Evolutionary conservation across 2,888 invertebrate species (phyloP).

Genomic region (Mesochorus sp.): DNA sequence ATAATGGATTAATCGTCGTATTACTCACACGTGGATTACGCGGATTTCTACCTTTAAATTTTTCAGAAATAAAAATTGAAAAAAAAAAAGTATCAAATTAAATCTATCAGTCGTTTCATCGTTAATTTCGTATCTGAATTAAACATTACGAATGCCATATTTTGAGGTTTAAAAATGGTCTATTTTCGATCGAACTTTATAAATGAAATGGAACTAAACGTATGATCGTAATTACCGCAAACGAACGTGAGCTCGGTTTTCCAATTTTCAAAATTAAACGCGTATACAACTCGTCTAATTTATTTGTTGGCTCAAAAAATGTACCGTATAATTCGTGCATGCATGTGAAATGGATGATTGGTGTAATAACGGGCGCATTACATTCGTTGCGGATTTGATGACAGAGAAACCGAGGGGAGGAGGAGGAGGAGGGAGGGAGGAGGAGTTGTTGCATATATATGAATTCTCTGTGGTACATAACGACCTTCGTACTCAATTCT

Average conservation of each 20-base stretch:
- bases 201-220: slow-evolving; percentile 26
- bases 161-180: no score
- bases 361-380: slow-evolving; percentile 10
- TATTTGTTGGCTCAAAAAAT: slow-evolving; percentile 46
- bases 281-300: slow-evolving; percentile 47
- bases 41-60: no score
- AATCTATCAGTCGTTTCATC: no score
- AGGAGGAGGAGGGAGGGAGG: slow-evolving; percentile 9
- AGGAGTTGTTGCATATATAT: no score
- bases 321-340: slow-evolving; percentile 22
- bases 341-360: slow-evolving; percentile 19
- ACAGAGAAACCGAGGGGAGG: not conserved
- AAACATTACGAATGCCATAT: no score
- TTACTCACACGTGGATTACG: no score
- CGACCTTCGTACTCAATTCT: no score
- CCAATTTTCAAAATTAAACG: slow-evolving; percentile 65
- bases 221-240: slow-evolving; percentile 37
- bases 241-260: slow-evolving; percentile 62
- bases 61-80: no score
- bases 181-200: slow-evolving; percentile 26
- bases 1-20: no score
- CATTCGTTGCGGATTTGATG: not conserved
- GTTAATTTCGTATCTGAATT: no score
- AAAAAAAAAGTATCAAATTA: no score
- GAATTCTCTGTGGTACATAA: no score